phyloP scores from a whole-genome alignment of 1,140 invertebrate genomes.

The Drosophila subpulchrella region DNA sequence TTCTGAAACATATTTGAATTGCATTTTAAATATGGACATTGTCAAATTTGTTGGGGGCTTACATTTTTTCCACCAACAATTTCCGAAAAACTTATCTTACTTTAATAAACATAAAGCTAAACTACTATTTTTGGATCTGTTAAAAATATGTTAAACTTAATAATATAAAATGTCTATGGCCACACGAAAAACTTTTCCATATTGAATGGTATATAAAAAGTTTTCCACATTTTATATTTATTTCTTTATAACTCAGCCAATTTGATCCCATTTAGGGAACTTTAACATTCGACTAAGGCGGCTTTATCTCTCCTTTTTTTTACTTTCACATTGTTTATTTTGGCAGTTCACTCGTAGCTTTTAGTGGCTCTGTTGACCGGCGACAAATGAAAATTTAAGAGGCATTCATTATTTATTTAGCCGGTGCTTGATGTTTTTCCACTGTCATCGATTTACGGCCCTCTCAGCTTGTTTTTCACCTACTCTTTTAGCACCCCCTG shows the following conservation, averaged over 20 bases:
- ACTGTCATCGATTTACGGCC: slow-evolving; percentile 31
- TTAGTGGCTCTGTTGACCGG: slow-evolving; percentile 29
- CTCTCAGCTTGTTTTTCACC: slow-evolving; percentile 2
- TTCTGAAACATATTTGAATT: too few species aligned
- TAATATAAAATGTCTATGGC: not conserved
- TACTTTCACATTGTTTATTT: slow-evolving; percentile 24
- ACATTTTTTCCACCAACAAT: too few species aligned
- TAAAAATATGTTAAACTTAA: not conserved
- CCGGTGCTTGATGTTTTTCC: slow-evolving; percentile 24
- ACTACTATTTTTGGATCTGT: not conserved
- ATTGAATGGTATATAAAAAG: not conserved
- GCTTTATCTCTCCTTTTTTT: not conserved
- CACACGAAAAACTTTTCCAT: not conserved
- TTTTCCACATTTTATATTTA: not conserved
- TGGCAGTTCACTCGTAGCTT: slow-evolving; percentile 13
- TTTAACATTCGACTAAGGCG: slow-evolving; percentile 7
- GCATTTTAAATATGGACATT: too few species aligned
- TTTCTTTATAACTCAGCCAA: not conserved
- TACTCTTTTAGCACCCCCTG: not conserved
- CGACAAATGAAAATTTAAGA: slow-evolving; percentile 72
- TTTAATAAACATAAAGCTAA: not conserved
- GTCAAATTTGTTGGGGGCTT: not conserved
- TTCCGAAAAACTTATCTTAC: too few species aligned
- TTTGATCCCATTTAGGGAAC: not conserved
- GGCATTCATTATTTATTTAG: slow-evolving; percentile 71